Conservation (phyloP, 2,888 invertebrate species). For the Drosophila leonis region DNA sequence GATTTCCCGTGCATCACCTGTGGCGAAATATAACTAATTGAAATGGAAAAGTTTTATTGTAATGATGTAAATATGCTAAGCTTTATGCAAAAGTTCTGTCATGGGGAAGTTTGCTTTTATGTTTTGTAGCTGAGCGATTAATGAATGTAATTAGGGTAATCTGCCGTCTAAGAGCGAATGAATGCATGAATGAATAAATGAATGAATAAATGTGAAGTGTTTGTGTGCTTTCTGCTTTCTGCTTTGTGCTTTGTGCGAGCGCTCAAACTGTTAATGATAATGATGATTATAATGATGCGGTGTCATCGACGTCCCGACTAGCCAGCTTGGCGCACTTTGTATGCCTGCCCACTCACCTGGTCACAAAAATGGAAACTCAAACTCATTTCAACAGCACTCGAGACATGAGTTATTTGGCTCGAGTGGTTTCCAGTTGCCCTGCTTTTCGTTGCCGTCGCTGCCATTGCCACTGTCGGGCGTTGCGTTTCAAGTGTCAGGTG, state of each 20-base stretch:
- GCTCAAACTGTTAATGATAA: slow-evolving; percentile 28
- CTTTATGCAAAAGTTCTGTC: slow-evolving; percentile 17
- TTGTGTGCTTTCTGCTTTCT: slow-evolving; percentile 14
- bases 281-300: slow-evolving; percentile 46
- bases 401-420: slow-evolving; percentile 77
- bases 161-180: slow-evolving; percentile 11
- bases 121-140: slow-evolving; percentile 29
- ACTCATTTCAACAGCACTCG: slow-evolving; percentile 80
- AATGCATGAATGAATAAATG: slow-evolving; percentile 22
- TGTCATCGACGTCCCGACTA: slow-evolving; percentile 37
- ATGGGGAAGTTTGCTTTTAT: slow-evolving; percentile 32
- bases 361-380: slow-evolving; percentile 59
- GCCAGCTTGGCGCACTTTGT: slow-evolving; percentile 31
- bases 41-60: slow-evolving; percentile 26
- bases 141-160: slow-evolving; percentile 51
- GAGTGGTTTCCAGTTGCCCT: slow-evolving; percentile 55
- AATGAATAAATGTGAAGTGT: slow-evolving; percentile 32
- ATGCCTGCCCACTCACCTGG: slow-evolving; percentile 35
- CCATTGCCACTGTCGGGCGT: slow-evolving; percentile 41
- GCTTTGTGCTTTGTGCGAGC: slow-evolving; percentile 16
- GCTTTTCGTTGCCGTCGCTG: slow-evolving; percentile 28
- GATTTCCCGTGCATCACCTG: not conserved
- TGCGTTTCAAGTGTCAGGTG: slow-evolving; percentile 16
- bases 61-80: slow-evolving; percentile 11
- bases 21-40: not conserved